Evolutionary conservation across 1,140 invertebrate genomes (phyloP), one percentile per base, ranked within the genome.

Genomic region (Reticulitermes speratus): DNA sequence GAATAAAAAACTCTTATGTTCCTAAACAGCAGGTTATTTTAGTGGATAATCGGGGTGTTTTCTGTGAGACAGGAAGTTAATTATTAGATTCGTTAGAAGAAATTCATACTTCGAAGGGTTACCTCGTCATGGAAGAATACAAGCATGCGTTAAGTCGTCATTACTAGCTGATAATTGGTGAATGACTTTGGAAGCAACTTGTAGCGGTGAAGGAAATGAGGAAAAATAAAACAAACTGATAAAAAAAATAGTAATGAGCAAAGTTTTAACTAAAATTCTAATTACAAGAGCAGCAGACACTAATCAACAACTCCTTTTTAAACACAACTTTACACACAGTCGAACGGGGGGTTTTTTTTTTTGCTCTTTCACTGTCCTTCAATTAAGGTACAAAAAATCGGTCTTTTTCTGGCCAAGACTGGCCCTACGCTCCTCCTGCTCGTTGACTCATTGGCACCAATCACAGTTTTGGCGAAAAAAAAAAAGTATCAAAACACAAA

Each of bases 181-280:
- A 8, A 30, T 75, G 5, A n/a, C 25, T n/a, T 75, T 30, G 25
- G n/a, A n/a, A 75, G n/a, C 65, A 75, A n/a, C 65, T 75, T n/a
- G 65, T 75, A 75, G 65, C 7, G n/a, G 65, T 12, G 65, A 75
- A 30, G 25, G n/a, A 25, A n/a, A 25, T 75, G 65, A 75, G n/a
- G 3, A 75, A 75, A 30, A 75, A 75, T 25, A 30, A 16, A 16
- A n/a, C 25, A 75, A 30, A 30, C 5, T 25, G n/a, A 75, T 5
- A 30, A 16, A 75, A 75, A 14, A 75, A 75, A 75, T 25, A 75
- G 65, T 75, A 75, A 75, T 75, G 65, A 30, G 65, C 65, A 30
- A 75, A 75, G 65, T 75, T 75, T 75, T 75, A 75, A 75, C 65
- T 75, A 75, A 75, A 75, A 75, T 75, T 75, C 65, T 75, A 75